Evolutionary conservation across 92 coral and sea anemone species (phyloP), one percentile per base, ranked within the genome.

Genomic region (Epizoanthus fatuus): DNA sequence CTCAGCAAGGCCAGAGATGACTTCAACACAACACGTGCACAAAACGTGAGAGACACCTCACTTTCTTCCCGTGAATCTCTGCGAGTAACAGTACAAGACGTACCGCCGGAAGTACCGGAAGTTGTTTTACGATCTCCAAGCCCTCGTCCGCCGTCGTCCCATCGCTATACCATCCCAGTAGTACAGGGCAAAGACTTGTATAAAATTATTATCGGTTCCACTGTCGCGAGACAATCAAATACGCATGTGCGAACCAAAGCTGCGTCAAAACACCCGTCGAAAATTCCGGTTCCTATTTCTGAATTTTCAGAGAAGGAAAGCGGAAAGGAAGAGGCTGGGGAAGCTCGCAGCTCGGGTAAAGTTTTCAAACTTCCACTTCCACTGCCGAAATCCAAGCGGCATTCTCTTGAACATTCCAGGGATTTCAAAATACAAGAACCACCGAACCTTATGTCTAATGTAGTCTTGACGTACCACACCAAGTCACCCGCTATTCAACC

Each of bases 131-230:
- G 82, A 19, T 55, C 82, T 8, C 38, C 71, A 45, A 77, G 82
- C 15, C 82, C 82, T 42, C 69, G 82, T 9, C 69, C 82, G 10
- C 82, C 82, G 8, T 77, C 82, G 13, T 77, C 82, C 5, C 70
- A 77, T 45, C 82, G 82, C 17, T 77, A 77, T 37, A 77, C 82
- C 44, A 77, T 77, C 58, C 82, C 82, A 20, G 82, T 77, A 71
- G 82, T 77, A 9, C 82, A 77, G 70, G 82, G 82, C 2, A 77
- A 77, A 77, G 82, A 77, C n/a, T 40, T 77, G 58, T 77, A 77
- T 16, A 77, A 77, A 77, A 77, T 77, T 13, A 77, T 77, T n/a
- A 77, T 77, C 40, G 82, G 82, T 10, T 77, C 82, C 20, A 60
- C 56, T 5, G 65, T 77, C 51, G 29, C 82, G 14, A 60, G 17